These are phyloP conservation scores for Mimachlamys varia DNA, from an alignment of 2,888 invertebrate species.

Conservation along the genomic window DNA sequence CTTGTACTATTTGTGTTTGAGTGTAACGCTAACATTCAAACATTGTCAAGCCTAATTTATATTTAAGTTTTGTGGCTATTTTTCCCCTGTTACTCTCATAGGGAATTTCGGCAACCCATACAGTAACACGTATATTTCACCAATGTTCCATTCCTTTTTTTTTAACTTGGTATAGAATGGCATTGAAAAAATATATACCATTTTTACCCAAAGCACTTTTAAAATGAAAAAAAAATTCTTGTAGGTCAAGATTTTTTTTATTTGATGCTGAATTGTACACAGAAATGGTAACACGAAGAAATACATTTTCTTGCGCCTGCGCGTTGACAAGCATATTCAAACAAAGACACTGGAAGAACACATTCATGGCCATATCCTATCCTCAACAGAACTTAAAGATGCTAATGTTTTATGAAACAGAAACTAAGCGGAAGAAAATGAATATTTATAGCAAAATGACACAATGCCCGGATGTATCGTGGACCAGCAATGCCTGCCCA, in stretches of 20 bases:
- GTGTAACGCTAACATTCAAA: constrained; percentile 18
- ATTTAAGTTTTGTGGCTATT: not conserved
- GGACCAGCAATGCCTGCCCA: not conserved
- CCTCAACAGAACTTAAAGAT: not conserved
- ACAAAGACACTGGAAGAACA: not conserved
- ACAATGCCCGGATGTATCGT: constrained; percentile 4
- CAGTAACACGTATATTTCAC: not conserved
- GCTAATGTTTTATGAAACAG: not conserved
- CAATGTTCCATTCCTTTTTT: not conserved
- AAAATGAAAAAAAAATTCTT: not conserved
- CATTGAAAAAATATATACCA: not conserved
- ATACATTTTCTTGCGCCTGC: not conserved
- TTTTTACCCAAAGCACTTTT: not conserved
- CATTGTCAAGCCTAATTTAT: constrained; percentile 31
- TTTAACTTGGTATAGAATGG: not conserved
- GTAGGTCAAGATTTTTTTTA: not conserved
- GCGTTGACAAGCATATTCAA: not conserved
- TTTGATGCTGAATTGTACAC: not conserved
- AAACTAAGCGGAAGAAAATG: constrained; percentile 18
- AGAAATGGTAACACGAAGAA: not conserved
- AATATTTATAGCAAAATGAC: constrained; percentile 21
- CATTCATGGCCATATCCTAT: not conserved
- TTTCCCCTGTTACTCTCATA: not conserved
- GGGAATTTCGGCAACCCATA: constrained; percentile 12
- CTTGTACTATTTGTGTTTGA: not conserved